A percentile compares a stretch with the other conserved stretches of the same genome.
These are phyloP conservation scores for Ibidorhyncha struthersii DNA, from an alignment of 2,113 vertebrate species.

Conservation along the genomic window DNA sequence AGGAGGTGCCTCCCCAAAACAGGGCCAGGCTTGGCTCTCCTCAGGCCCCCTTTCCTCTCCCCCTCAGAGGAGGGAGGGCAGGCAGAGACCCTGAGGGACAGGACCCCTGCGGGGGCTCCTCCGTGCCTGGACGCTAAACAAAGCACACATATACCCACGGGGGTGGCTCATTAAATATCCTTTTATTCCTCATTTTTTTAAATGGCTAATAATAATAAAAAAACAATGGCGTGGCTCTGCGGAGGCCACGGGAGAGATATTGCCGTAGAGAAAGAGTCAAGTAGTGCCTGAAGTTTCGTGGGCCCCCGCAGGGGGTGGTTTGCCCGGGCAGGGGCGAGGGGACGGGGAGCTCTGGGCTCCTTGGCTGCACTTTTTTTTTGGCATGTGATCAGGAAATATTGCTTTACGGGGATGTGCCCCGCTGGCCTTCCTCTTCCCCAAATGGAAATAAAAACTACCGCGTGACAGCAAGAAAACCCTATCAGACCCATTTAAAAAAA, in stretches of 20 bases:
- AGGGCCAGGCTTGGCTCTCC: fast-evolving
- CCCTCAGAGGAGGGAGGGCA: background rate
- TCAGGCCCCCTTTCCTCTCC: background rate
- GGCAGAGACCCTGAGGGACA: fast-evolving
- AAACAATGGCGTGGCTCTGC: constrained; percentile 2
- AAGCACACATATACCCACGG: background rate
- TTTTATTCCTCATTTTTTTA: constrained; percentile 65
- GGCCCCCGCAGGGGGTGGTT: background rate
- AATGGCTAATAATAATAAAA: constrained; percentile 62
- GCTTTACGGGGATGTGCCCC: constrained; percentile 54
- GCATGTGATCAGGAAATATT: constrained; percentile 81
- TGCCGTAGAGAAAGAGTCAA: constrained; percentile 43
- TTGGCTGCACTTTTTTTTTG: background rate
- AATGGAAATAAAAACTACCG: constrained; percentile 25
- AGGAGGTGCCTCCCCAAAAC: fast-evolving
- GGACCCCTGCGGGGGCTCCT: background rate
- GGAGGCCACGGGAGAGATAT: constrained; percentile 8
- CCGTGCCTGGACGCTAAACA: background rate
- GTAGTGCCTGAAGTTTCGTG: background rate
- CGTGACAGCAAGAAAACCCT: background rate
- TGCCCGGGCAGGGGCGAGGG: background rate
- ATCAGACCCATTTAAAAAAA: background rate
- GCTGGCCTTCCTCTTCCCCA: constrained; percentile 47
- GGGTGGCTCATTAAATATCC: constrained; percentile 63
- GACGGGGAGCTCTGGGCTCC: background rate